phyloP scores from a whole-genome alignment of 2,113 vertebrate species.

The Athene cunicularia region DNA sequence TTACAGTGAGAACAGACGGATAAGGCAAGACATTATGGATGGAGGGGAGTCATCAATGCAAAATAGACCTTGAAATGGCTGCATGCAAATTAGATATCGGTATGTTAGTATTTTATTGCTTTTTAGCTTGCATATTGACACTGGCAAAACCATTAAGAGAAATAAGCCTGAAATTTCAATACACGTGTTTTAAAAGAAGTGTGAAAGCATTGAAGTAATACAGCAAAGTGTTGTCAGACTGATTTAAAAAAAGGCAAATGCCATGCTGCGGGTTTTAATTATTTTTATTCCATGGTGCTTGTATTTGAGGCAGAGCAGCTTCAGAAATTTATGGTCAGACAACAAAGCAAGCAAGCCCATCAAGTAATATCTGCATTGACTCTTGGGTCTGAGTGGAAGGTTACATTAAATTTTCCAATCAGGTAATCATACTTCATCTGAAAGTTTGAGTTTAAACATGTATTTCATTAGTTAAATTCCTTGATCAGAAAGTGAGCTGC shows the following conservation, averaged over 20 bases:
- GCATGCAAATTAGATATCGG: not conserved
- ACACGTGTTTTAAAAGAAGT: accelerated
- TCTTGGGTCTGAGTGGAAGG: not conserved
- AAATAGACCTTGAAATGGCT: not conserved
- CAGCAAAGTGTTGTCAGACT: accelerated
- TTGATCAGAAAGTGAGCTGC: not conserved
- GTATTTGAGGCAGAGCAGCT: not conserved
- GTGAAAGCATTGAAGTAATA: not conserved
- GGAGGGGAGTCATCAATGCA: not conserved
- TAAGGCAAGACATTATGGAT: not conserved
- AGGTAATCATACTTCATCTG: not conserved
- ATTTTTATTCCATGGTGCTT: not conserved
- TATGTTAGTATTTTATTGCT: not conserved
- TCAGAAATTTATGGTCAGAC: not conserved
- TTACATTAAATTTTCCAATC: not conserved
- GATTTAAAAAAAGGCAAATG: not conserved
- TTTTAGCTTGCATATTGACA: not conserved
- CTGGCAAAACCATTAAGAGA: not conserved
- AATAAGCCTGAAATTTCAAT: not conserved
- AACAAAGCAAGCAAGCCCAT: not conserved
- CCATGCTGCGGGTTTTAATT: not conserved
- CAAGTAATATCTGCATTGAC: not conserved
- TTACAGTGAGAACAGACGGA: not conserved
- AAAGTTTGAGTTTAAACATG: not conserved
- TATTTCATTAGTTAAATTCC: not conserved